phyloP scores from a whole-genome alignment of 2,888 invertebrate species.

The Pemphredon lugubris region DNA sequence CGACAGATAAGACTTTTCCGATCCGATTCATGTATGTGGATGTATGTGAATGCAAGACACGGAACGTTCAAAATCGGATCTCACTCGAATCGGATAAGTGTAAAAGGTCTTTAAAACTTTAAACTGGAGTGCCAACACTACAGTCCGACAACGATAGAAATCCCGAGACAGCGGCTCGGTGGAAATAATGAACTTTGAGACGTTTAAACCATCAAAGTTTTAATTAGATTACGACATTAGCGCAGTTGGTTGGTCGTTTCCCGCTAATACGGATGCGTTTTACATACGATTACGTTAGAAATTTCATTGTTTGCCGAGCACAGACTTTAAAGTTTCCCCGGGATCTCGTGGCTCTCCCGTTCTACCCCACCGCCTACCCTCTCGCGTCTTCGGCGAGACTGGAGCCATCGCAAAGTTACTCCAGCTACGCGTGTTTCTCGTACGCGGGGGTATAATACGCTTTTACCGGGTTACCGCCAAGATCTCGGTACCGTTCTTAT shows the following conservation, averaged over 20 bases:
- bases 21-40: too few species aligned
- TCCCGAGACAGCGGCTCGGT: too few species aligned
- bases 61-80: too few species aligned
- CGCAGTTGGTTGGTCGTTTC: neutral
- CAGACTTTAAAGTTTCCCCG: slow-evolving; percentile 18
- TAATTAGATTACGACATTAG: neutral
- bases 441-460: slow-evolving; percentile 8
- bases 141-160: too few species aligned
- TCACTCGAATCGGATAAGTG: too few species aligned
- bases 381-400: slow-evolving; percentile 10
- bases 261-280: neutral
- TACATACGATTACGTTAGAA: slow-evolving; percentile 8
- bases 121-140: too few species aligned
- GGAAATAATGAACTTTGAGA: too few species aligned
- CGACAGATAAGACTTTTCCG: too few species aligned
- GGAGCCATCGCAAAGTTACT: slow-evolving; percentile 20
- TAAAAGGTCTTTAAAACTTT: too few species aligned
- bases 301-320: slow-evolving; percentile 46
- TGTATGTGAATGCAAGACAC: too few species aligned
- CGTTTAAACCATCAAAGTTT: too few species aligned
- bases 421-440: slow-evolving; percentile 6
- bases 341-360: too few species aligned
- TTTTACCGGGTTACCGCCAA: neutral
- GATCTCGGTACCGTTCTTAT: slow-evolving; percentile 22
- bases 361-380: neutral